A percentile compares a stretch with the other conserved stretches of the same genome.
Conservation (phyloP, 2,113 vertebrate genomes). For the Hemicordylus capensis region DNA sequence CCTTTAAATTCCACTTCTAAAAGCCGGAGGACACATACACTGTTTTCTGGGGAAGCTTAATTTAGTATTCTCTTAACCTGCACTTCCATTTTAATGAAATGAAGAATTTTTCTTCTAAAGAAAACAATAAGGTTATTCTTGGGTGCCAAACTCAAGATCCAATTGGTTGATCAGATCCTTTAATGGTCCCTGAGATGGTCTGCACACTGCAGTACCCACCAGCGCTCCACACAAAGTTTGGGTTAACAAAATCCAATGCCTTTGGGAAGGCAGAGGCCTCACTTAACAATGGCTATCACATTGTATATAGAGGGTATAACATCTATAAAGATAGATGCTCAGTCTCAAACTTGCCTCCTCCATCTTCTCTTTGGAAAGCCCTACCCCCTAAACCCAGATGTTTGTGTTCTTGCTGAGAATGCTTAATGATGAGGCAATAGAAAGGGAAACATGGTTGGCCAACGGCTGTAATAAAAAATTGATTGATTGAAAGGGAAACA, state of each 20-base stretch:
- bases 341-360: no score
- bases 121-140: no score
- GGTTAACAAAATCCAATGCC: no score
- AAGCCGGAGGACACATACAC: not conserved
- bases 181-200: no score
- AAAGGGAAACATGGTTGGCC: no score
- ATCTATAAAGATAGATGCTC: no score
- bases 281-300: no score
- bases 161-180: not conserved
- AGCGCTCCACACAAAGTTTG: not conserved
- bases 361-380: not conserved
- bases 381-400: not conserved
- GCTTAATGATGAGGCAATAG: no score
- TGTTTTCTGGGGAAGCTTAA: constrained; percentile 28
- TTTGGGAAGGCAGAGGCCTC: no score
- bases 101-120: not conserved
- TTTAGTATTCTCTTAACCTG: constrained; percentile 43
- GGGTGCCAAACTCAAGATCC: not conserved
- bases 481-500: not conserved
- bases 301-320: no score
- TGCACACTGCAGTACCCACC: no score
- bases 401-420: not conserved
- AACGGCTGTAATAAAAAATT: no score
- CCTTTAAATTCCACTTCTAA: constrained; percentile 50
- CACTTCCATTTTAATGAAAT: constrained; percentile 49